phyloP scores from a whole-genome alignment of 2,113 vertebrate genomes.

The Corythornis cristatus region DNA sequence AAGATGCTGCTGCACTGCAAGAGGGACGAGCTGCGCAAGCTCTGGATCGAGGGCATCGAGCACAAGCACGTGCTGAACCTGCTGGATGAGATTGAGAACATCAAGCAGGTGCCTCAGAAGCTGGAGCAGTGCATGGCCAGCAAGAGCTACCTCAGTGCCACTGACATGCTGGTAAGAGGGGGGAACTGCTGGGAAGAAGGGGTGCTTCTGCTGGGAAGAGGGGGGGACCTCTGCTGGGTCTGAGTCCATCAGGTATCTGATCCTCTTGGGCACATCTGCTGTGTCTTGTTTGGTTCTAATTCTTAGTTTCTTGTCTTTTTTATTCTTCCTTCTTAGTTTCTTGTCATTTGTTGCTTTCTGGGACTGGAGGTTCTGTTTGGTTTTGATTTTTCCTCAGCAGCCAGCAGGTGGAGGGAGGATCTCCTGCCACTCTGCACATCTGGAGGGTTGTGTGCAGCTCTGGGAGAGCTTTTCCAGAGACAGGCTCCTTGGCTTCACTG shows the following conservation, averaged over 20 bases:
- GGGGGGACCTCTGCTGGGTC: not conserved
- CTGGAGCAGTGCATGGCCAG: conserved; percentile 93
- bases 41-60: conserved; percentile 98
- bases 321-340: not conserved
- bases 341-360: not conserved
- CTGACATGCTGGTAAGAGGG: conserved; percentile 93
- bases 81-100: conserved; percentile 97
- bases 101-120: conserved; percentile 96
- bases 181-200: too few species aligned
- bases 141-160: conserved; percentile 95
- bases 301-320: not conserved
- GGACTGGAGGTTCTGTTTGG: not conserved
- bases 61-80: conserved; percentile 97
- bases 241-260: not conserved
- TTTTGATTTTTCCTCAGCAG: not conserved
- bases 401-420: too few species aligned
- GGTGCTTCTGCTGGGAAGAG: too few species aligned
- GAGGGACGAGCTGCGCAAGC: conserved; percentile 93
- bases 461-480: too few species aligned
- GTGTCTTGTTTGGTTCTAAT: not conserved
- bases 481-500: not conserved
- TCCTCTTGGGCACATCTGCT: not conserved
- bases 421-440: too few species aligned
- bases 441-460: too few species aligned
- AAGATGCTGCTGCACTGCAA: conserved; percentile 99